Base-by-base conservation (phyloP, 2,888 invertebrate species). In the Coenonympha glycerion region DNA sequence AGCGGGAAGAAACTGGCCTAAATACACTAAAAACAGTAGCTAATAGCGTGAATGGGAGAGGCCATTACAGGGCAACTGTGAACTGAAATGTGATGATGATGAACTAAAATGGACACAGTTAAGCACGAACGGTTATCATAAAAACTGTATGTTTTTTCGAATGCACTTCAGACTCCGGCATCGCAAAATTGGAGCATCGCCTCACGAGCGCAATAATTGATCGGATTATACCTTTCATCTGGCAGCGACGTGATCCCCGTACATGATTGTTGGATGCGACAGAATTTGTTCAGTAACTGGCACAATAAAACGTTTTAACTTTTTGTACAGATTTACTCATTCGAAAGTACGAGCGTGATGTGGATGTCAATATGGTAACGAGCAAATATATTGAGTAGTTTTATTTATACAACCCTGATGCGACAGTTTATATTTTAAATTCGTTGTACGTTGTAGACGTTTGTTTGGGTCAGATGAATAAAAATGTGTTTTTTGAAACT, bases 211-310 rank as follows among this genome's bases (percentile, higher is more conserved):
- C 73, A 73, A 82, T 83, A 84, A 84, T 84, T 82, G 81, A 84
- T 84, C 76, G 79, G 77, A 80, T 84, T 82, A 83, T 78, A 73
- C 76, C 77, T 77, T 78, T 74, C 75, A 78, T 66, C 70, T 73
- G 70, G 62, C 60, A 50, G 64, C 63, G 71, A 82, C 83, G 82
- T 82, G 83, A 80, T 79, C 76, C 70, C 74, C 57, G 73, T 79
- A 73, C 79, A 74, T 71, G 80, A 80, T 79, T 79, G 78, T 71
- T 69, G 67, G 61, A 70, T 69, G 65, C 66, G 69, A 65, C 62
- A 51, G 49, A 75, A 76, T 80, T 76, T 79, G 79, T 79, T 76
- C 47, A 77, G 76, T 75, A 75, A 72, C 76, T 71, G 71, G 65
- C 73, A 79, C 76, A 76, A 76, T 76, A 46, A 52, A 47, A 47